These are phyloP conservation scores for Pica pica DNA, from an alignment of 2,113 vertebrate species.

Conservation along the genomic window DNA sequence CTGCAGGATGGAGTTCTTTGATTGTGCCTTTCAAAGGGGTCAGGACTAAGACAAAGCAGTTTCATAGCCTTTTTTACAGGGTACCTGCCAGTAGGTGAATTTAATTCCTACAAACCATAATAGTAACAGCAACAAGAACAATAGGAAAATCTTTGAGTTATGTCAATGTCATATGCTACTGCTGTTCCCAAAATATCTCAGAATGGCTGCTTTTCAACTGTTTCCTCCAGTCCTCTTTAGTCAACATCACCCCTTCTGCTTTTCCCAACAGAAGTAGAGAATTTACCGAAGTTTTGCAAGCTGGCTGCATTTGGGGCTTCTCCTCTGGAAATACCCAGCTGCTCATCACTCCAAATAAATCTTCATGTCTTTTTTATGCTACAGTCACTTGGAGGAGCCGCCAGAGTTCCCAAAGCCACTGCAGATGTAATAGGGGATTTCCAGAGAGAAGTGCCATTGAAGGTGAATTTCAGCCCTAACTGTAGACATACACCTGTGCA, in stretches of 20 bases:
- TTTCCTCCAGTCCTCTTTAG: background rate
- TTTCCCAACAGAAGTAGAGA: background rate
- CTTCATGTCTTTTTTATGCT: background rate
- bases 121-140: background rate
- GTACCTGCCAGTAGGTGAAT: background rate
- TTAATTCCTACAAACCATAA: background rate
- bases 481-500: background rate
- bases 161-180: background rate
- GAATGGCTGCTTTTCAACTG: background rate
- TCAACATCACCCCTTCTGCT: background rate
- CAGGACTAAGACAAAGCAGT: background rate
- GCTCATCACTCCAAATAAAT: background rate
- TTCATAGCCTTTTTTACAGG: background rate
- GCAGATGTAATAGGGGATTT: background rate
- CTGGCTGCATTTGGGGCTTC: background rate
- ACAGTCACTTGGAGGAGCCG: background rate
- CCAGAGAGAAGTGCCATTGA: background rate
- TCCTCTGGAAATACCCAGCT: slow-evolving; percentile 13
- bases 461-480: background rate
- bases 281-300: background rate
- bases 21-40: background rate
- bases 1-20: background rate
- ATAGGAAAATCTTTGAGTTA: background rate
- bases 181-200: background rate
- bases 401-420: background rate